Percentiles rank a stretch among this genome's conserved stretches.
Conservation (phyloP, 2,888 invertebrate species). For the Drosophila vallismaia region DNA sequence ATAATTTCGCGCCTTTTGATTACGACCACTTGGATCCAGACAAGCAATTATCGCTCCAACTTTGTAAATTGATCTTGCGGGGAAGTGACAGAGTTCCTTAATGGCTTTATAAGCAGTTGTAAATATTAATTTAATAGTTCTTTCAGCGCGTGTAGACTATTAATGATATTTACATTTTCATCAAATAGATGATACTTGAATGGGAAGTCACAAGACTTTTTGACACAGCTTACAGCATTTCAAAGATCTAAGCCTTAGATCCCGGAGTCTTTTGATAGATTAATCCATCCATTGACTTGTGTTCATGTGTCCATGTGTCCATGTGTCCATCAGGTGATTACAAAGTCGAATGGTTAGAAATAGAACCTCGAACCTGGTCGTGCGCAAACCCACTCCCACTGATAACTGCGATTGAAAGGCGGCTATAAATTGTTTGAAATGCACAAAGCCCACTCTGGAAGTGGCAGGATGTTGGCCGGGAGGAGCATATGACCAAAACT, state of each 20-base stretch:
- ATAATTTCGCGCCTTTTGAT: constrained; percentile 26
- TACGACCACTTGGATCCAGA: constrained; percentile 11
- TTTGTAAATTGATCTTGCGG: constrained; percentile 19
- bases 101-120: constrained; percentile 24
- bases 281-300: constrained; percentile 13
- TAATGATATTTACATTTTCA: background rate
- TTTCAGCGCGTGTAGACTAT: background rate
- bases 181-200: background rate
- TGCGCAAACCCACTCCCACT: constrained; percentile 35
- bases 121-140: constrained; percentile 7
- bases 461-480: constrained; percentile 21
- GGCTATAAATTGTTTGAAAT: constrained; percentile 44
- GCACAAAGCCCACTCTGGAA: constrained; percentile 15
- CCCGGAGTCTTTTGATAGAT: constrained; percentile 13
- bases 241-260: constrained; percentile 1
- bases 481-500: constrained; percentile 22
- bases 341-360: background rate
- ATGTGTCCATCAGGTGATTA: constrained; percentile 30
- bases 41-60: constrained; percentile 21
- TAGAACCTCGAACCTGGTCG: constrained; percentile 17
- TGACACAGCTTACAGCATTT: background rate
- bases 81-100: constrained; percentile 5
- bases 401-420: constrained; percentile 50
- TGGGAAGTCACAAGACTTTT: background rate
- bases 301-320: constrained; percentile 5